Conservation (phyloP, 1,140 invertebrate genomes). For the Copidosoma floridanum region DNA sequence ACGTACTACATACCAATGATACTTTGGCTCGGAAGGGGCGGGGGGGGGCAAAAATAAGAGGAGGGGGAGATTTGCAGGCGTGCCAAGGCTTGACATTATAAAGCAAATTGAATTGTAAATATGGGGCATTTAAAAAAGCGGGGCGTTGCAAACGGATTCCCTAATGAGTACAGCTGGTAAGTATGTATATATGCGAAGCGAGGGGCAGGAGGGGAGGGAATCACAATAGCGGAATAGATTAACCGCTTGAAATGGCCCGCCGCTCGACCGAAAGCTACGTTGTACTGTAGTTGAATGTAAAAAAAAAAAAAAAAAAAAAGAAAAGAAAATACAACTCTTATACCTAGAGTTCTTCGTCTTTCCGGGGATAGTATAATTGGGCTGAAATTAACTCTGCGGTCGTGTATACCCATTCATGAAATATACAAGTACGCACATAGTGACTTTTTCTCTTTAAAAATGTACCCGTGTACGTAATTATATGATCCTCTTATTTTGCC, state of each 20-base stretch:
- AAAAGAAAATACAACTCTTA: background rate
- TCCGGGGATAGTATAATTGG: slow-evolving; percentile 21
- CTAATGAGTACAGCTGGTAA: slow-evolving; percentile 44
- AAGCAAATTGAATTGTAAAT: slow-evolving; percentile 53
- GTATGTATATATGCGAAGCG: too few species aligned
- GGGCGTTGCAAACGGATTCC: slow-evolving; percentile 40
- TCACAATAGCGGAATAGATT: slow-evolving; percentile 49
- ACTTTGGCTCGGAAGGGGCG: slow-evolving; percentile 6
- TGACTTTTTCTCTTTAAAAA: background rate
- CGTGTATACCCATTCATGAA: slow-evolving; percentile 27
- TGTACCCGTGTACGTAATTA: too few species aligned
- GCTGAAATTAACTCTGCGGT: slow-evolving; percentile 28
- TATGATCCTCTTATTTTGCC: too few species aligned
- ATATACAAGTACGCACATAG: slow-evolving; percentile 21
- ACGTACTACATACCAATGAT: too few species aligned
- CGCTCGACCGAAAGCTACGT: slow-evolving; percentile 13
- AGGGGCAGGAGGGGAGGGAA: slow-evolving; percentile 21
- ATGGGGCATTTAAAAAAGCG: slow-evolving; percentile 47
- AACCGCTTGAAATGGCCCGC: slow-evolving; percentile 40
- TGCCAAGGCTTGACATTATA: slow-evolving; percentile 22
- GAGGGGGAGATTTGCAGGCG: background rate
- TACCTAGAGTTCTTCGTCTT: background rate
- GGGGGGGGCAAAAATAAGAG: background rate
- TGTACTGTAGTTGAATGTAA: background rate
- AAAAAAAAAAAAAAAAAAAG: slow-evolving; percentile 11